Base-by-base conservation (phyloP, 1,140 invertebrate genomes). In the Vanessa atalanta region DNA sequence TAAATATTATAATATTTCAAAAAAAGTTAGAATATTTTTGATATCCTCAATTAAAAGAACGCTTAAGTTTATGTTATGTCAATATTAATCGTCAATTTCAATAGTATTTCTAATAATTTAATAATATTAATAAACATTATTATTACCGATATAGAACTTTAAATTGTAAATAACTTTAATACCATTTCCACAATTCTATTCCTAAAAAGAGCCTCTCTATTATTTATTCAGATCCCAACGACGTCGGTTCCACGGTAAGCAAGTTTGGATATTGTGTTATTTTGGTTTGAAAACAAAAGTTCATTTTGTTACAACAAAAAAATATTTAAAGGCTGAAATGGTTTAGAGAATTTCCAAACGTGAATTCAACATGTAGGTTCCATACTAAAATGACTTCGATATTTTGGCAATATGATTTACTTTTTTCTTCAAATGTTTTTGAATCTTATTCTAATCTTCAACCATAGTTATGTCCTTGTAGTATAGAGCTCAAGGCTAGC, bases 181-280 rank as follows among this genome's bases (percentile, higher is more conserved):
- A 20, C 11, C 67, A 61, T 48, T 61, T 69, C 55, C 55, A 60
- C 1, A 47, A 15, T 2, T 23, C 7, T 47, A 60, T 12, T 48
- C 60, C 67, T 69, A 47, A 43, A 16, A 26, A 60, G 8, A 61
- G 55, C 55, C 55, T 72, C 14, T 31, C 48, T 65, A 72, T 72
- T 72, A 48, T 61, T 65, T 65, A 72, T 72, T 72, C 70, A 72
- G 70, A 60, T 51, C 70, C 70, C 61, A 61, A 47, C 61, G 63
- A 72, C 61, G 63, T 65, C 70, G 20, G 60, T 72, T 72, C 70
- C 6, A 72, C 61, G 61, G 53, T 66, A 73, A 69, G 72, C 51
- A 73, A 26, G 43, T 73, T 63, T 65, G 64, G 72, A 73, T 73
- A 68, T 64, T 66, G 57, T 63, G 72, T 60, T 73, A 57, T 73